Evolutionary conservation across 2,888 invertebrate genomes (phyloP).

Genomic region (Seira sanloemensis): DNA sequence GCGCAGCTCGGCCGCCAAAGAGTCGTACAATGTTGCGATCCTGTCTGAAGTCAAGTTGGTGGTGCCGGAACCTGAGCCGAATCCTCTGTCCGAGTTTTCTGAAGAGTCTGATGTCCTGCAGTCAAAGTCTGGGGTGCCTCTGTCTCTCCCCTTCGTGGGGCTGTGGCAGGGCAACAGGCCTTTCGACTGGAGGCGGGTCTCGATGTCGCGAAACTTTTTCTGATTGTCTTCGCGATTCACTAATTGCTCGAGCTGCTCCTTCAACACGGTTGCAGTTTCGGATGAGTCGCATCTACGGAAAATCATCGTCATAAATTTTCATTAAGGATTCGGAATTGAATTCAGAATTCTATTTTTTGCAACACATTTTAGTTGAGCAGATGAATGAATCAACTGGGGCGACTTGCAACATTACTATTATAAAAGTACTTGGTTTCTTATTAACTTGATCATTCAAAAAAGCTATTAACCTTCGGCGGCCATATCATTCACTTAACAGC

Average conservation of each 20-base stretch:
- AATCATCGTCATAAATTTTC: background rate
- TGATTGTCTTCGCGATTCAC: slow-evolving; percentile 89
- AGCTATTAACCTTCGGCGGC: background rate
- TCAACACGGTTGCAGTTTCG: slow-evolving; percentile 92
- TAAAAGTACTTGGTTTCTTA: background rate
- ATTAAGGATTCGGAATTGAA: no score
- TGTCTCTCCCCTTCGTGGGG: slow-evolving; percentile 62
- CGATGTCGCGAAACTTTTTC: slow-evolving; percentile 89
- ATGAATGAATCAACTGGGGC: background rate
- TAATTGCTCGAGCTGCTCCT: slow-evolving; percentile 88
- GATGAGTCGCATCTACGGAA: slow-evolving; percentile 82
- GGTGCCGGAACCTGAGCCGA: slow-evolving; percentile 72
- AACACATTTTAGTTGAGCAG: background rate
- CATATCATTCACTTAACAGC: no score
- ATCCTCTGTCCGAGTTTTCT: slow-evolving; percentile 73
- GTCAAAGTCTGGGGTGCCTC: slow-evolving; percentile 73
- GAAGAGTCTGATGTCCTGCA: slow-evolving; percentile 73
- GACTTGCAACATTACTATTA: background rate
- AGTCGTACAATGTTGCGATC: slow-evolving; percentile 89
- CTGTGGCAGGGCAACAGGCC: slow-evolving; percentile 75
- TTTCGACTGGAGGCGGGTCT: slow-evolving; percentile 79
- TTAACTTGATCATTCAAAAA: background rate
- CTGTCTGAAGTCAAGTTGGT: slow-evolving; percentile 75
- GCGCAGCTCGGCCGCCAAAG: slow-evolving; percentile 92
- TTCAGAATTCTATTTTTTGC: background rate